A percentile compares a stretch with the other conserved stretches of the same genome.
These are phyloP conservation scores for Hippocampus guttulatus DNA, from an alignment of 2,113 vertebrate genomes.

Conservation along the genomic window DNA sequence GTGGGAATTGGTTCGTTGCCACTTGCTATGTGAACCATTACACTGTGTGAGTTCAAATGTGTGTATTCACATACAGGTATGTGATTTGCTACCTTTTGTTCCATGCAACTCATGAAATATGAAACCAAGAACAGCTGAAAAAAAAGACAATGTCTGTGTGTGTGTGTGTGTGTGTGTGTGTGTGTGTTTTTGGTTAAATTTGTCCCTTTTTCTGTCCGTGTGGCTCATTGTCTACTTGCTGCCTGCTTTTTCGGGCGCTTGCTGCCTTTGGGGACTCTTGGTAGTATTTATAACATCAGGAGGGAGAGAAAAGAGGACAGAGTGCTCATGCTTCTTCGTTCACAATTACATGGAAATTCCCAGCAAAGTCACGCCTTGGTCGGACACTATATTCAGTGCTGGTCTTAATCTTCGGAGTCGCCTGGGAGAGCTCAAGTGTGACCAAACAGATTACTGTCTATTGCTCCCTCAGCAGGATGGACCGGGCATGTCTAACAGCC, in stretches of 20 bases:
- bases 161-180: too few species aligned
- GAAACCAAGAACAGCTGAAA: constrained; percentile 23
- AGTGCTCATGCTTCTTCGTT: constrained; percentile 52
- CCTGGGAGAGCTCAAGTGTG: constrained; percentile 61
- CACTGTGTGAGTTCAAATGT: background rate
- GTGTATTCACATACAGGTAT: background rate
- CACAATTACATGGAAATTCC: constrained; percentile 76
- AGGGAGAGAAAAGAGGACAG: constrained; percentile 37
- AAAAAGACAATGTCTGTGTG: constrained; percentile 33
- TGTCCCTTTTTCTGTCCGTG: constrained; percentile 42
- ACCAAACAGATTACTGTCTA: constrained; percentile 68
- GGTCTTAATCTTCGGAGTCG: constrained; percentile 66
- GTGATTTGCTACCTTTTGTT: background rate
- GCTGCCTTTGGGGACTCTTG: constrained; percentile 48
- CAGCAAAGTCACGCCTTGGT: constrained; percentile 63
- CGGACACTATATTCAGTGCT: constrained; percentile 56
- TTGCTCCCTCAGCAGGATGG: constrained; percentile 70
- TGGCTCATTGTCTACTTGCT: constrained; percentile 36
- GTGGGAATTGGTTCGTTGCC: too few species aligned
- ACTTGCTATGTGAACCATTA: background rate
- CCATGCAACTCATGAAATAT: constrained; percentile 14
- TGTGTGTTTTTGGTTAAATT: constrained; percentile 42
- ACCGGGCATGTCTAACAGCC: constrained; percentile 48
- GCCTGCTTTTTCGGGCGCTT: constrained; percentile 25
- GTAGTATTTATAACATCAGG: constrained; percentile 56